Evolutionary conservation across 2,888 invertebrate species (phyloP), one percentile per base, ranked within the genome.

Genomic region (Mythimna impura): DNA sequence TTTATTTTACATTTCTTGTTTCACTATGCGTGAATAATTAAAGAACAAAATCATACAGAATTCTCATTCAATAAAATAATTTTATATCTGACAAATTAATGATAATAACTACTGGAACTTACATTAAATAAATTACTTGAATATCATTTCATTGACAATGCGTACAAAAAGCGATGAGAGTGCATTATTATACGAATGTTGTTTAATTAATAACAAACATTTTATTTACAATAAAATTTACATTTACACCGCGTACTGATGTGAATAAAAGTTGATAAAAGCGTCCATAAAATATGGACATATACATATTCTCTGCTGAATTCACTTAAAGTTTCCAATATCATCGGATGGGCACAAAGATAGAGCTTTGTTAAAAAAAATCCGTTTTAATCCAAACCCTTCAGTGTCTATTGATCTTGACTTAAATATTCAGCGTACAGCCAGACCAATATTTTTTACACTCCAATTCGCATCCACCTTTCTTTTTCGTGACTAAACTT

Each of bases 401-500:
- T 83, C 87, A 86, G 83, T 85, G 81, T 86, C 81, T 85, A 88
- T 90, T 88, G 89, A 88, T 89, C 86, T 84, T 80, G 75, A 86
- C 82, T 87, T 87, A 87, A 89, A 89, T 90, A 91, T 89, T 90
- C 88, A 87, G 85, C 78, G 84, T 83, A 65, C 82, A 85, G 78
- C 84, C 81, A 85, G 78, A 85, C 87, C 88, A 87, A 89, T 89
- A 91, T 89, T 90, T 90, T 91, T 90, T 87, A 88, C 86, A 88
- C 86, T 82, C 86, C 89, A 89, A 88, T 90, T 90, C 88, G 68
- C 84, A 88, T 88, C 85, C 77, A 89, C 90, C 89, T 89, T 88
- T 88, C 87, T 85, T 86, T 85, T 91, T 88, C 90, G 89, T 91
- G 91, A 89, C 90, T 84, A 76, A 88, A 90, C 87, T 90, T 78